Percentiles rank a stretch among this genome's conserved stretches.
Conservation (phyloP, 2,888 invertebrate genomes). For the Malthinus flaveolus region DNA sequence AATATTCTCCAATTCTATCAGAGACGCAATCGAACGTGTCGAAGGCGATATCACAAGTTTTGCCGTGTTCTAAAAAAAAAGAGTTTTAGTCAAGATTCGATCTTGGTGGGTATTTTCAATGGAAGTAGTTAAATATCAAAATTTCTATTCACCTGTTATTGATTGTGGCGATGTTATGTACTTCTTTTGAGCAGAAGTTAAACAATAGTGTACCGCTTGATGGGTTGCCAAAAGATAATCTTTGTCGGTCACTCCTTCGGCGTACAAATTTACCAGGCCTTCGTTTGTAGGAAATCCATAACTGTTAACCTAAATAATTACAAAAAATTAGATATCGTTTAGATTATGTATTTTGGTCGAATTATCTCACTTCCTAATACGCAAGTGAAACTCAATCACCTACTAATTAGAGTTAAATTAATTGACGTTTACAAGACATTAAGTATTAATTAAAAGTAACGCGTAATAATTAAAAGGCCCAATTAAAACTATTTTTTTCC, state of each 20-base stretch:
- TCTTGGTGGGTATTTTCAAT: no score
- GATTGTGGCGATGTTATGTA: conserved; percentile 42
- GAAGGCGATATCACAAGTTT: conserved; percentile 75
- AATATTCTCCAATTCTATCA: conserved; percentile 75
- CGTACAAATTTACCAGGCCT: conserved; percentile 72
- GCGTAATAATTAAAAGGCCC: not conserved
- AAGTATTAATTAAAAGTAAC: not conserved
- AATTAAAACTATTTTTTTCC: no score
- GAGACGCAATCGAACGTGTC: conserved; percentile 81
- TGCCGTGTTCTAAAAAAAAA: conserved; percentile 64
- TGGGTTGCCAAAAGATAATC: conserved; percentile 76
- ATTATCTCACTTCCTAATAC: not conserved
- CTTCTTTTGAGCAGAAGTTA: conserved; percentile 60
- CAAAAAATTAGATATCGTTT: conserved; percentile 13
- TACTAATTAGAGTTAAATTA: not conserved
- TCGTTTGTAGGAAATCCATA: conserved; percentile 75
- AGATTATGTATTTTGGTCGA: conserved; percentile 3
- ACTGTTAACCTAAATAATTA: conserved; percentile 64
- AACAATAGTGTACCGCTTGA: conserved; percentile 69
- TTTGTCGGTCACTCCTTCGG: conserved; percentile 77
- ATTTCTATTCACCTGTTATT: conserved; percentile 40
- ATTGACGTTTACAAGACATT: not conserved
- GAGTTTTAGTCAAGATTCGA: not conserved
- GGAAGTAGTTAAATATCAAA: not conserved
- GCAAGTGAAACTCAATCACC: not conserved